Base-by-base conservation (phyloP, 2,797 vertebrate species). In the Nyctalus aviator region DNA sequence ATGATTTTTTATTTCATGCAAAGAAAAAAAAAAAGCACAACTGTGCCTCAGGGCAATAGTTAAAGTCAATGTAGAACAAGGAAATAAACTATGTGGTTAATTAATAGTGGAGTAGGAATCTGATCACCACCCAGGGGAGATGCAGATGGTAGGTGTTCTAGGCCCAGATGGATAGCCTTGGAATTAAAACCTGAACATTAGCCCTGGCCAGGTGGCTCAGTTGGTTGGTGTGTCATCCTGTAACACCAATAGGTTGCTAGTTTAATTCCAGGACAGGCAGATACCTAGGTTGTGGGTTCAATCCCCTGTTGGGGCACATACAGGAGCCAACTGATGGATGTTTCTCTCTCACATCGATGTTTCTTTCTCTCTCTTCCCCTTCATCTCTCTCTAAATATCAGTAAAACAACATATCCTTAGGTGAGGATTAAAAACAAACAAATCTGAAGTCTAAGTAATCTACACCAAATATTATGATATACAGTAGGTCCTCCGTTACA, bases 181-280 rank as follows among this genome's bases (percentile, higher is more conserved):
- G 48, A 66, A 83, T 88, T 78, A 83, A 95, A 83, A 44, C 12
- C 32, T 48, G 81, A 85, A 91, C 44, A 62, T 53, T 78, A 90
- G 17, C 17, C 64, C n/a, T 68, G 64, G n/a, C 64, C 17, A 18
- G n/a, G 18, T 32, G 64, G n/a, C 64, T 68, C 17, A 68, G 17
- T 68, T 10, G 64, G 8, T 32, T 68, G 8, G 64, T 32, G 15
- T n/a, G n/a, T 32, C 17, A n/a, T 32, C n/a, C 8, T 3, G 0
- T 68, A 20, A 44, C 64, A 68, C n/a, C n/a, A 68, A 68, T 20
- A 20, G 17, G n/a, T 68, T 35, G 64, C n/a, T 18, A 17, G 17
- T 68, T 68, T 18, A 1, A 35, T 35, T 35, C 64, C 8, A 35
- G 64, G 64, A 32, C n/a, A 68, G n/a, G 64, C n/a, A 66, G 7